Evolutionary conservation across 64 coral and sea anemone species (phyloP).

Genomic region (Montipora sp.): DNA sequence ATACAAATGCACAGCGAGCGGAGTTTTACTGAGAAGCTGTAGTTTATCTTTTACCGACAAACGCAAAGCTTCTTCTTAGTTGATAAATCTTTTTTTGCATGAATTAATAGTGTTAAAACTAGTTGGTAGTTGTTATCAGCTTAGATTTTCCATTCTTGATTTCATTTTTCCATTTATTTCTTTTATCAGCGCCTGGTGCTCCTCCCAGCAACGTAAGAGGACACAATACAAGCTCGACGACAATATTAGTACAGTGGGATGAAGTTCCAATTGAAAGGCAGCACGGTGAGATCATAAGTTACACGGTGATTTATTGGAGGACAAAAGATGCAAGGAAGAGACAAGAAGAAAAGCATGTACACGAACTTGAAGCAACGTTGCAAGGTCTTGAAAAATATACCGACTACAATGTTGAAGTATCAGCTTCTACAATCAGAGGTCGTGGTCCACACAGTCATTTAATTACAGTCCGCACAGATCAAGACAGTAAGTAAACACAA

Average conservation of each 20-base stretch:
- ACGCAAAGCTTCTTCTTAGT: too few species aligned
- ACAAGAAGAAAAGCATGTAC: not conserved
- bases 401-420: not conserved
- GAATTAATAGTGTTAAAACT: too few species aligned
- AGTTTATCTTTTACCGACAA: too few species aligned
- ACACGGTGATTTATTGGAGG: not conserved
- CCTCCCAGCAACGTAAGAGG: not conserved
- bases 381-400: not conserved
- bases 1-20: too few species aligned
- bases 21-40: too few species aligned
- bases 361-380: not conserved
- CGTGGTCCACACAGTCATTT: not conserved
- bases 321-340: not conserved
- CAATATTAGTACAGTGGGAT: not conserved
- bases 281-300: not conserved
- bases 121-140: too few species aligned
- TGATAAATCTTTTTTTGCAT: too few species aligned
- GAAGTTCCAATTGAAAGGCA: not conserved
- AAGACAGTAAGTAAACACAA: not conserved
- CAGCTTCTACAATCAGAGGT: not conserved
- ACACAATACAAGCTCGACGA: not conserved
- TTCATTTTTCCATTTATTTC: not conserved
- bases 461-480: not conserved
- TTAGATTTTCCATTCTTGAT: too few species aligned
- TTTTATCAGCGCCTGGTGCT: not conserved